Evolutionary conservation across 23 tunicate species (phyloP), one percentile per base, ranked within the genome.

Genomic region (Ascidia mentula): DNA sequence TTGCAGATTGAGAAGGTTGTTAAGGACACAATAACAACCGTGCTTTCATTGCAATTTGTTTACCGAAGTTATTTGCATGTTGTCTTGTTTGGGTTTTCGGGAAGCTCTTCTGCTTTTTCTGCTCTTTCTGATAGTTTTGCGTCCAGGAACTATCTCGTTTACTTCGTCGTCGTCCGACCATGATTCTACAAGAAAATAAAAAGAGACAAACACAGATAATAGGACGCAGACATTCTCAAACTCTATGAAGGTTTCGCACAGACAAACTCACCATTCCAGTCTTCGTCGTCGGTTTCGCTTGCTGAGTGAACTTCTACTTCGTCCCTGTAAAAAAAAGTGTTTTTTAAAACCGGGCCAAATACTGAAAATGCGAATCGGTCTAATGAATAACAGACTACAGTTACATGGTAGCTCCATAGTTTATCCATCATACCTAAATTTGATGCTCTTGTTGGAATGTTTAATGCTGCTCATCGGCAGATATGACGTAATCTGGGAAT

Each of bases 181-280:
- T 28, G 65, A 53, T 3, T 53, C 65, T 5, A 1, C 13, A 20
- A 53, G 28, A 53, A 53, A n/a, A n/a, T n/a, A n/a, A n/a, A n/a
- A n/a, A n/a, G n/a, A n/a, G n/a, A n/a, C n/a, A n/a, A n/a, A n/a
- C n/a, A n/a, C n/a, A n/a, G n/a, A n/a, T n/a, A n/a, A n/a, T 5
- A 53, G 24, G 13, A 53, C 65, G 65, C 13, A 53, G 65, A 6
- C 2, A n/a, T n/a, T n/a, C n/a, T n/a, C n/a, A n/a, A n/a, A n/a
- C n/a, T n/a, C n/a, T n/a, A n/a, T n/a, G n/a, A n/a, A n/a, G n/a
- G n/a, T n/a, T n/a, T n/a, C n/a, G n/a, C n/a, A n/a, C n/a, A n/a
- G n/a, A n/a, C n/a, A n/a, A n/a, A n/a, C 53, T 53, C 24, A 53
- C 65, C 65, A 53, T 53, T 53, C 65, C 65, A 53, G 24, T 53